Evolutionary conservation across 2,797 vertebrate genomes (phyloP).

Genomic region (Galagoides demidoff): DNA sequence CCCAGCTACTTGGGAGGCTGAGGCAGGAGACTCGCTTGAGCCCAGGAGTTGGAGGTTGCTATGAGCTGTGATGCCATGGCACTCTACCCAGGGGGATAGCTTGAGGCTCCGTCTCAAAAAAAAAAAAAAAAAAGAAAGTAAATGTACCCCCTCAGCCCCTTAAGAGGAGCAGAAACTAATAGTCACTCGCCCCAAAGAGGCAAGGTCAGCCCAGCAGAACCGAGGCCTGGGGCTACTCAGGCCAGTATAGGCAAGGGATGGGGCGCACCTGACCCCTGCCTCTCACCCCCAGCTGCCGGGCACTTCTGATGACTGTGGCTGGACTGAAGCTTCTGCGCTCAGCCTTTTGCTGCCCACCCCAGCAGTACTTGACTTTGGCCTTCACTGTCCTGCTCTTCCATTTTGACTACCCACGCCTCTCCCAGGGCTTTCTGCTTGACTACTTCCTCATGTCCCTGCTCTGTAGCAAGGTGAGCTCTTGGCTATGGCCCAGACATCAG

Average conservation of each 20-base stretch:
- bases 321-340: slow-evolving; percentile 95
- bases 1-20: too few species aligned
- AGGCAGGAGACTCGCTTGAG: too few species aligned
- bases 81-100: too few species aligned
- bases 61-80: too few species aligned
- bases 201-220: not conserved
- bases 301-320: slow-evolving; percentile 94
- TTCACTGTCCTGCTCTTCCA: slow-evolving; percentile 96
- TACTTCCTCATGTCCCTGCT: slow-evolving; percentile 96
- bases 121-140: not conserved
- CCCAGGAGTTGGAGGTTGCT: too few species aligned
- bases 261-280: not conserved
- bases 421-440: slow-evolving; percentile 94
- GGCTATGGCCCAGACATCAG: fast-evolving
- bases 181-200: not conserved
- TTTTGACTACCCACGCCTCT: slow-evolving; percentile 94
- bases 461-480: slow-evolving; percentile 92
- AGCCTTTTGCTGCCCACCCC: slow-evolving; percentile 93
- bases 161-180: not conserved
- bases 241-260: not conserved
- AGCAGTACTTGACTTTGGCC: slow-evolving; percentile 94
- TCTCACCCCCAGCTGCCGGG: slow-evolving; percentile 88
- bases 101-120: too few species aligned
- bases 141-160: not conserved
- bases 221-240: not conserved